These are phyloP conservation scores for Drosophila ogumai DNA, from an alignment of 1,140 invertebrate genomes.

Conservation along the genomic window DNA sequence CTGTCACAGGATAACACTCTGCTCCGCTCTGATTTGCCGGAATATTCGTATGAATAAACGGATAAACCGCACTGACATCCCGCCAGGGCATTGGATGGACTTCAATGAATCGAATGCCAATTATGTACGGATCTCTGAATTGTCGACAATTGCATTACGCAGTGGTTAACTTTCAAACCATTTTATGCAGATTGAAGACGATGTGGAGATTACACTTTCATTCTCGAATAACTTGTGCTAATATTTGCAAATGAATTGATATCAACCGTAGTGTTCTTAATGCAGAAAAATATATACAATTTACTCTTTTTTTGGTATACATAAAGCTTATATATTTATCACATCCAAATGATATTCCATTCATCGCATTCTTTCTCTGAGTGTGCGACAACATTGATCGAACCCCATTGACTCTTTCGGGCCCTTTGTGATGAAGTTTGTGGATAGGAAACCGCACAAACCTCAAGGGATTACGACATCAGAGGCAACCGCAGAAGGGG, in stretches of 20 bases:
- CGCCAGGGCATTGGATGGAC: conserved; percentile 27
- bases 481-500: conserved; percentile 47
- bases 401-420: conserved; percentile 29
- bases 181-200: conserved; percentile 38
- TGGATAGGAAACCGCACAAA: conserved; percentile 36
- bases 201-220: background rate
- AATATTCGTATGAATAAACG: conserved; percentile 25
- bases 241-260: background rate
- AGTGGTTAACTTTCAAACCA: conserved; percentile 62
- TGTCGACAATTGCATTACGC: conserved; percentile 66
- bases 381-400: conserved; percentile 29
- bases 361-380: background rate
- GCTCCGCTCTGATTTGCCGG: conserved; percentile 19
- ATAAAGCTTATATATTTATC: no score
- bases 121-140: conserved; percentile 57
- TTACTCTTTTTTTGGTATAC: no score
- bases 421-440: conserved; percentile 31
- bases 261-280: background rate
- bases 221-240: background rate
- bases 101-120: conserved; percentile 43
- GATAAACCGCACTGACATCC: conserved; percentile 38
- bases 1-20: conserved; percentile 27
- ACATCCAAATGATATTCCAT: no score
- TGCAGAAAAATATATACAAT: background rate
- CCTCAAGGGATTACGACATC: conserved; percentile 54